phyloP scores from a whole-genome alignment of 2,113 vertebrate genomes.

The Ceyx melanurus region DNA sequence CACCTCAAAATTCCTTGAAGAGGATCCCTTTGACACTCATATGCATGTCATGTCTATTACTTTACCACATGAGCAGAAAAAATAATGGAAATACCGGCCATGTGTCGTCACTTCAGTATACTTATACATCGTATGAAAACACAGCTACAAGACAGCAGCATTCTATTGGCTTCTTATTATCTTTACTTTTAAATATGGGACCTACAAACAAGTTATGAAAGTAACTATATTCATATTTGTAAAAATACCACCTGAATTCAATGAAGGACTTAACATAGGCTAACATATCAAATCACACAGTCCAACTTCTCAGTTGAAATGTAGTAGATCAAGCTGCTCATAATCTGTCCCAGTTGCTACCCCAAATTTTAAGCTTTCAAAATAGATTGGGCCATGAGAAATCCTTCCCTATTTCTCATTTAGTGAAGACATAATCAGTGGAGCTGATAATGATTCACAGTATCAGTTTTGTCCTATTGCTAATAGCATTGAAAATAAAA shows the following conservation, averaged over 20 bases:
- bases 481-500: conserved; percentile 52
- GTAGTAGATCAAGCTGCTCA: neutral
- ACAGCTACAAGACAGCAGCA: neutral
- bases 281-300: neutral
- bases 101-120: neutral
- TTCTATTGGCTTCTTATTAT: neutral
- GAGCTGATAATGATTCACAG: conserved; percentile 30
- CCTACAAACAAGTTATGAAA: neutral
- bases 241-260: neutral
- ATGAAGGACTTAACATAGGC: neutral
- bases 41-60: neutral
- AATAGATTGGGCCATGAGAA: neutral
- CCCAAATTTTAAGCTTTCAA: neutral
- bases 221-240: neutral
- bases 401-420: neutral
- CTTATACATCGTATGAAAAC: neutral
- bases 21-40: neutral
- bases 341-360: neutral
- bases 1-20: neutral
- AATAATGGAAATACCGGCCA: neutral
- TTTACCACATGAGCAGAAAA: neutral
- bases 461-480: conserved; percentile 19
- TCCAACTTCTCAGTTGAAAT: neutral
- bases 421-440: neutral
- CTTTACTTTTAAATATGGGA: neutral